Percentiles rank a stretch among this genome's conserved stretches.
These are phyloP conservation scores for Barbus barbus DNA, from an alignment of 2,113 vertebrate species.

Conservation along the genomic window DNA sequence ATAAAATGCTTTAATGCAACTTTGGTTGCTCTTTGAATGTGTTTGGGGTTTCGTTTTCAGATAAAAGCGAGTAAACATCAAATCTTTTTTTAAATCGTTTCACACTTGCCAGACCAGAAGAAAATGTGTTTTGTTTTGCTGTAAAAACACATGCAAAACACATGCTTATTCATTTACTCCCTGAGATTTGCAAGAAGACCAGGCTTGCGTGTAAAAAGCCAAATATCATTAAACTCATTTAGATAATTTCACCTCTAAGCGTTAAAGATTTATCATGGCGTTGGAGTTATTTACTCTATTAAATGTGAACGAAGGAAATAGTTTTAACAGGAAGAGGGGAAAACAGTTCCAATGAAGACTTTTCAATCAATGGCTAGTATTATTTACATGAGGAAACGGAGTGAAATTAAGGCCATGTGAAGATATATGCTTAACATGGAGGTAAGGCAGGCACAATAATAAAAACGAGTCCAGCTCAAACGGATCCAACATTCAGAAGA, in stretches of 20 bases:
- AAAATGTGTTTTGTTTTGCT: conserved; percentile 57
- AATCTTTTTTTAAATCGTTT: conserved; percentile 56
- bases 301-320: conserved; percentile 29
- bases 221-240: conserved; percentile 49
- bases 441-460: conserved; percentile 38
- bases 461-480: conserved; percentile 36
- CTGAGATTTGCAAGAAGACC: background rate
- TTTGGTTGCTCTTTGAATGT: conserved; percentile 49
- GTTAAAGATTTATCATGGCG: conserved; percentile 20
- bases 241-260: conserved; percentile 28
- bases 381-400: conserved; percentile 22
- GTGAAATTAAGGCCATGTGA: background rate
- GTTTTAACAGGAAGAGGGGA: background rate
- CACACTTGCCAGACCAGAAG: conserved; percentile 51
- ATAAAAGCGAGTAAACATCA: conserved; percentile 55
- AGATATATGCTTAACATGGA: conserved; percentile 22
- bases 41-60: conserved; percentile 55
- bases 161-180: conserved; percentile 26
- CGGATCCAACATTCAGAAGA: background rate
- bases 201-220: background rate
- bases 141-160: conserved; percentile 55
- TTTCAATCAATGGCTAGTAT: conserved; percentile 18
- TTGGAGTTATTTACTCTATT: conserved; percentile 35
- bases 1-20: conserved; percentile 46
- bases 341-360: background rate